A percentile compares a stretch with the other conserved stretches of the same genome.
Evolutionary conservation across 1,140 invertebrate genomes (phyloP).

Genomic region (Aleiodes sp.): DNA sequence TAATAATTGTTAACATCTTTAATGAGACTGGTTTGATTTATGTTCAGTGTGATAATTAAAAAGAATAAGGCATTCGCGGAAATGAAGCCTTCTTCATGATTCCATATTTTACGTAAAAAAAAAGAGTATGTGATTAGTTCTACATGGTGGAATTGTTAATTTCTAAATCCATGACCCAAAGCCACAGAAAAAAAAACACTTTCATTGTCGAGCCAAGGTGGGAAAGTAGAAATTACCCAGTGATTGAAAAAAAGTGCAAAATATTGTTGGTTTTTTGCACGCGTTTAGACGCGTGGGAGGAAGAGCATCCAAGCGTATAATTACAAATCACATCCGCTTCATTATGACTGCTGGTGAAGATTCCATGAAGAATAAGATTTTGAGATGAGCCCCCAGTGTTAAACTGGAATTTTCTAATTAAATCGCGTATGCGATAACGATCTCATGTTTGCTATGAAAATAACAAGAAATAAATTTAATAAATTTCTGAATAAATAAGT

Average conservation of each 20-base stretch:
- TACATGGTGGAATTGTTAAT: slow-evolving; percentile 19
- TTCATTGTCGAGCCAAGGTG: slow-evolving; percentile 26
- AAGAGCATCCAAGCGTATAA: slow-evolving; percentile 3
- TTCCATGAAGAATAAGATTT: not conserved
- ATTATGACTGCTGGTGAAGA: not conserved
- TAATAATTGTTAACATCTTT: too few species aligned
- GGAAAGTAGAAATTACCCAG: slow-evolving; percentile 26
- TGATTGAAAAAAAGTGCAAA: slow-evolving; percentile 7
- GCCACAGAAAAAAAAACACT: slow-evolving; percentile 27
- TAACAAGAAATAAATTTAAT: not conserved
- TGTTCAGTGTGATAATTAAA: slow-evolving; percentile 12
- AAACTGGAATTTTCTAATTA: not conserved
- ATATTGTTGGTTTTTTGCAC: not conserved
- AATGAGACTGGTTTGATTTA: too few species aligned
- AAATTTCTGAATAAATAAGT: not conserved
- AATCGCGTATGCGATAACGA: not conserved
- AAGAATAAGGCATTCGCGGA: not conserved
- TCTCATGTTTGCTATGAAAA: not conserved
- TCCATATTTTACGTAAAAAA: not conserved
- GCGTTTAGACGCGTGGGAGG: slow-evolving; percentile 13
- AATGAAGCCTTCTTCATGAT: not conserved
- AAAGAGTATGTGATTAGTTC: slow-evolving; percentile 14
- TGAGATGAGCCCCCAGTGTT: not conserved
- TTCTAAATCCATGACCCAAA: slow-evolving; percentile 33
- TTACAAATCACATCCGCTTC: not conserved